Percentiles rank a stretch among this genome's conserved stretches.
These are phyloP conservation scores for Daphoenositta chrysoptera DNA, from an alignment of 2,113 vertebrate genomes.

Conservation along the genomic window DNA sequence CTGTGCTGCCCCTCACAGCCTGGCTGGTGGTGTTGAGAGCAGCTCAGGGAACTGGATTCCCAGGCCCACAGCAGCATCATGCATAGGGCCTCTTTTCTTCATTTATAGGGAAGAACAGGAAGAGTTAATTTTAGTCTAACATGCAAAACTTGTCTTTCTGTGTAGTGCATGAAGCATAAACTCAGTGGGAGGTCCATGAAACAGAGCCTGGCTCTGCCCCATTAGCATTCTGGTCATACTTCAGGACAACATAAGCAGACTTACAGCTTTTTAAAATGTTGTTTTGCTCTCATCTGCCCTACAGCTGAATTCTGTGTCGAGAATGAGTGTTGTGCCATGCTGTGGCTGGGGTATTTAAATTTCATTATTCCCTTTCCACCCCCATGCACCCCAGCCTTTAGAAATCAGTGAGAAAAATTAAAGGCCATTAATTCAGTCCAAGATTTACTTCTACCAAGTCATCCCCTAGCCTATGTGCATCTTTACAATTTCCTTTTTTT, in stretches of 20 bases:
- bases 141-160: neutral
- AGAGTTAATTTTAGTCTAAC: slow-evolving; percentile 4
- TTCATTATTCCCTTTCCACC: neutral
- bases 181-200: neutral
- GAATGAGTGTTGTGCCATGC: neutral
- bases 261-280: neutral
- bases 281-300: neutral
- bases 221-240: slow-evolving; percentile 28
- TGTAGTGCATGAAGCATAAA: neutral
- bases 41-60: neutral
- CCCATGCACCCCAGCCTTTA: neutral
- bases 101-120: neutral
- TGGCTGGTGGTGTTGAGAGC: neutral
- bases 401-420: neutral
- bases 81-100: neutral
- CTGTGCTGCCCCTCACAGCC: neutral
- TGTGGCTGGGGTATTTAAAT: neutral
- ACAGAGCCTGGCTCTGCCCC: neutral
- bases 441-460: neutral
- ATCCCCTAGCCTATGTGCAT: neutral
- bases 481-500: neutral
- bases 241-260: neutral
- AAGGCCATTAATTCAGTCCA: neutral
- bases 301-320: neutral
- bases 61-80: neutral